These are phyloP conservation scores for Camelus bactrianus DNA, from an alignment of 2,113 vertebrate genomes.

Conservation along the genomic window DNA sequence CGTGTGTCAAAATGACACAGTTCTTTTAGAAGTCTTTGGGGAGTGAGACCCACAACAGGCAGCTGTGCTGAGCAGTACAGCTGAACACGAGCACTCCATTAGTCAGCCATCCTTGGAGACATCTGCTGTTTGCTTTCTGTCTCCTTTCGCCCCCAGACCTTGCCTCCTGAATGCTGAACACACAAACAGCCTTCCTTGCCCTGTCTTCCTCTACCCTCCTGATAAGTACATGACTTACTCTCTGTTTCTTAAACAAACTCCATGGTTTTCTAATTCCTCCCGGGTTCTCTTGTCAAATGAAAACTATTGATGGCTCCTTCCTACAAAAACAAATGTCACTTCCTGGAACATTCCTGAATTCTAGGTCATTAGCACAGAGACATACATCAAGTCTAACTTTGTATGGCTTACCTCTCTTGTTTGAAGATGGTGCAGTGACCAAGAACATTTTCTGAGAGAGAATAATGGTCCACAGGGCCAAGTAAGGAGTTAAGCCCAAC, in stretches of 20 bases:
- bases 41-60: background rate
- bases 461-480: background rate
- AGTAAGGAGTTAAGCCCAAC: background rate
- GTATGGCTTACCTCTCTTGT: background rate
- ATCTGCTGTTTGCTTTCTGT: background rate
- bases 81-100: background rate
- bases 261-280: background rate
- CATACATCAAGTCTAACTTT: background rate
- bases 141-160: background rate
- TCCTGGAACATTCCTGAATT: background rate
- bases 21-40: background rate
- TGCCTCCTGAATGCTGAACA: background rate
- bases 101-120: background rate
- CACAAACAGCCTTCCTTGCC: background rate
- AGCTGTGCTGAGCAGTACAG: constrained; percentile 57
- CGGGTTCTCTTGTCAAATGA: background rate
- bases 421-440: background rate
- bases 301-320: constrained; percentile 7
- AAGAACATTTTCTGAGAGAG: background rate
- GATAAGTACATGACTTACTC: background rate
- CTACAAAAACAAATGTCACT: background rate
- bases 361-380: background rate
- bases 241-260: background rate
- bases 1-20: constrained; percentile 52
- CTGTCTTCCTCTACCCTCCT: background rate